A percentile compares a stretch with the other conserved stretches of the same genome.
Conservation (phyloP, 2,888 invertebrate genomes). For the Poecilus cupreus region DNA sequence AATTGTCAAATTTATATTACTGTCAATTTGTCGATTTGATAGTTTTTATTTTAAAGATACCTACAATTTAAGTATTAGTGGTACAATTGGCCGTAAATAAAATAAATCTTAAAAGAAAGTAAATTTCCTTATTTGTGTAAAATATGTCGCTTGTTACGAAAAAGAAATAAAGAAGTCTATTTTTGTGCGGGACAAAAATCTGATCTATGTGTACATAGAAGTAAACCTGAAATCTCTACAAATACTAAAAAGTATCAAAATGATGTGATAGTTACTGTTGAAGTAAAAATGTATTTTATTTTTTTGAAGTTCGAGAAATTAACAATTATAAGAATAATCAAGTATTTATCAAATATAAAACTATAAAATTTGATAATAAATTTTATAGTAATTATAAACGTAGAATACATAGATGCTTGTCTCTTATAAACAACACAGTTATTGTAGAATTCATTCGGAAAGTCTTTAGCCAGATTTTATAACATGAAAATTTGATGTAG, state of each 20-base stretch:
- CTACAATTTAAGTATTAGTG: too few relatives aligned
- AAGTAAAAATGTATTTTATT: conserved; percentile 17
- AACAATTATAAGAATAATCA: background rate
- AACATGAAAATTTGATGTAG: background rate
- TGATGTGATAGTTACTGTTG: conserved; percentile 40
- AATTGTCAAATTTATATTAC: too few relatives aligned
- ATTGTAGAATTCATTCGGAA: conserved; percentile 5
- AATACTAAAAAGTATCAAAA: conserved; percentile 1
- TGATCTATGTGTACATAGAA: background rate
- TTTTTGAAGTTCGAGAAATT: background rate
- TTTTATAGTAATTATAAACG: background rate
- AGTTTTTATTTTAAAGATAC: too few relatives aligned
- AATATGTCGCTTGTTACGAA: too few relatives aligned
- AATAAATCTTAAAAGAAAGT: too few relatives aligned
- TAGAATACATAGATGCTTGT: conserved; percentile 14
- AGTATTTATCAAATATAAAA: background rate
- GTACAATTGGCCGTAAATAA: too few relatives aligned
- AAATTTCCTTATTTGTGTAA: too few relatives aligned
- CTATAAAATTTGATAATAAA: background rate
- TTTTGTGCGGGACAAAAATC: background rate
- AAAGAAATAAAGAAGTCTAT: background rate
- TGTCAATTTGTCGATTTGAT: too few relatives aligned
- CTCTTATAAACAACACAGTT: background rate
- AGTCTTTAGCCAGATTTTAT: background rate
- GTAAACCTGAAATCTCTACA: background rate